Evolutionary conservation across 2,888 invertebrate species (phyloP).

Genomic region (Folsomia candida): DNA sequence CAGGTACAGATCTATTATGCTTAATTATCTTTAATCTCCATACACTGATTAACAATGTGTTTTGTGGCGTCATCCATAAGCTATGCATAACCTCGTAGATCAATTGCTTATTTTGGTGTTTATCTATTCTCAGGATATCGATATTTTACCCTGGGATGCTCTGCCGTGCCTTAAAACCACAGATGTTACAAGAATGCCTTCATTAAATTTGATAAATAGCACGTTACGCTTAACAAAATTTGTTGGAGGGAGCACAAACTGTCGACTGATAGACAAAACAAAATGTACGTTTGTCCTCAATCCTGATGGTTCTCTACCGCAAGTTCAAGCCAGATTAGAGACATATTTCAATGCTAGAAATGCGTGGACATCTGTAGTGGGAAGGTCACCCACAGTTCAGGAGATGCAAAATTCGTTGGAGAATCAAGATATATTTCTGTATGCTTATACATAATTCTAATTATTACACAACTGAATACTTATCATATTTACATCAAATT

Average conservation of each 20-base stretch:
- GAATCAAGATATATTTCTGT: slow-evolving; percentile 67
- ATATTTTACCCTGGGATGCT: slow-evolving; percentile 77
- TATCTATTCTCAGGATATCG: slow-evolving; percentile 61
- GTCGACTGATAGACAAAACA: slow-evolving; percentile 33
- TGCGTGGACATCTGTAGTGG: slow-evolving; percentile 63
- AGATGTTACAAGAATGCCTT: slow-evolving; percentile 72
- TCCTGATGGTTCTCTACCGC: slow-evolving; percentile 66
- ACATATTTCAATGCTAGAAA: slow-evolving; percentile 61
- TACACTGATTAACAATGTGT: no score
- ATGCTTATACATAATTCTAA: slow-evolving; percentile 53
- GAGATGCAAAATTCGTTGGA: slow-evolving; percentile 61
- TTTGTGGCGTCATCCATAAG: not conserved
- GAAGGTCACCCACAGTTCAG: slow-evolving; percentile 60
- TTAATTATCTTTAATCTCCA: not conserved
- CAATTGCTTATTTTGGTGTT: not conserved
- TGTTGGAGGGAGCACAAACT: slow-evolving; percentile 12
- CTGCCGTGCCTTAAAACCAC: slow-evolving; percentile 65
- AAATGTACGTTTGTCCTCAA: slow-evolving; percentile 64
- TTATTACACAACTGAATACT: slow-evolving; percentile 19
- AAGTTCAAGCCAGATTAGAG: slow-evolving; percentile 64
- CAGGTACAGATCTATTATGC: slow-evolving; percentile 23
- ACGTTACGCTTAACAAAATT: slow-evolving; percentile 40
- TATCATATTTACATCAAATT: not conserved
- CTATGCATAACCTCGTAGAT: not conserved
- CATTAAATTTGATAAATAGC: slow-evolving; percentile 56